Evolutionary conservation across 1,140 invertebrate genomes (phyloP), one percentile per base, ranked within the genome.

Genomic region (Caenorhabditis briggsae): DNA sequence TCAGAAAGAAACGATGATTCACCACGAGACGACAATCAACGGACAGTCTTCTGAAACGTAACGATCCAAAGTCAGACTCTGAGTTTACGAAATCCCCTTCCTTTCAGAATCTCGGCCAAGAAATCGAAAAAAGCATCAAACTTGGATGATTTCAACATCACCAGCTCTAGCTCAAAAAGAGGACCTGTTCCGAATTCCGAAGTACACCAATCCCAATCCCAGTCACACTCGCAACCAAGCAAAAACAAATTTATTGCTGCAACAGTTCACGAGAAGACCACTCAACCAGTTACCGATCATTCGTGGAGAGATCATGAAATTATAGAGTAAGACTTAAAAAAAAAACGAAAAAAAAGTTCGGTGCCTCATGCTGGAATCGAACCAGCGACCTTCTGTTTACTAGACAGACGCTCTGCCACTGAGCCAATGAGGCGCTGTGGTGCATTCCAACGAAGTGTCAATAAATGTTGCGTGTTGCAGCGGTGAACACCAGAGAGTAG

Each of bases 321-420:
- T 11, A 43, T 41, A 12, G n/a, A 14, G 70, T 78, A 18, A 53
- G 43, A 46, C 11, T 12, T 46, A 46, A 12, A 70, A n/a, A 64
- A 0, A 8, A 33, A 64, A 64, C n/a, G 64, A 65, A 48, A 78
- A 86, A 86, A 86, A n/a, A 6, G 33, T 61, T 82, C 41, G n/a
- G 43, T 89, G 88, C 88, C 88, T 89, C 87, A 89, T 89, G 86
- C 88, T 89, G 88, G 88, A 89, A 88, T 89, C 88, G 88, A 89
- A 89, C 88, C 88, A 89, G 88, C 88, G 88, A 89, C 88, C 88
- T 89, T 89, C 88, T 87, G 88, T 89, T 89, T 89, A 89, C 88
- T 86, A 89, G 88, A 89, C 88, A 87, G 86, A 89, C 88, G 88
- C 86, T 89, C 88, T 89, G 88, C 88, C 88, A 83, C 88, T 89